phyloP scores from a whole-genome alignment of 2,888 invertebrate species.

The Lithophane ornitopus region DNA sequence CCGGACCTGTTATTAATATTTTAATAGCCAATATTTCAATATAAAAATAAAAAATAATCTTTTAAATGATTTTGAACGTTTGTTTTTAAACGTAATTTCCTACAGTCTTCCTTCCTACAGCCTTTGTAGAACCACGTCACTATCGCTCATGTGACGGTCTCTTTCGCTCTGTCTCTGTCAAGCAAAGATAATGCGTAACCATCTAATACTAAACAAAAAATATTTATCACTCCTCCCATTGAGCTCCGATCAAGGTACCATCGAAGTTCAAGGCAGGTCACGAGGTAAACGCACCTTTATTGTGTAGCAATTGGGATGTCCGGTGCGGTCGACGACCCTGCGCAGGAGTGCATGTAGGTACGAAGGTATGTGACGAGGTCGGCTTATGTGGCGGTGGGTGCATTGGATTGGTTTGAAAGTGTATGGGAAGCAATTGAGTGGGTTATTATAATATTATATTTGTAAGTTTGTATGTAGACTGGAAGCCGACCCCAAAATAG shows the following conservation, averaged over 20 bases:
- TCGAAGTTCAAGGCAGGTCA: slow-evolving; percentile 85
- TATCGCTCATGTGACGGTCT: background rate
- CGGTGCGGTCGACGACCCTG: slow-evolving; percentile 79
- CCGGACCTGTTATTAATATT: background rate
- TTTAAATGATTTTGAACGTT: no score
- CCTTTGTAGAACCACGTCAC: background rate
- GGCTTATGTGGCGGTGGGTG: slow-evolving; percentile 22
- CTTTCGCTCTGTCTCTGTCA: background rate
- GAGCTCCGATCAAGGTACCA: slow-evolving; percentile 53
- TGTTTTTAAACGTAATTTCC: no score
- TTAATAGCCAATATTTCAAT: no score
- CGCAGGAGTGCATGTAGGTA: slow-evolving; percentile 53
- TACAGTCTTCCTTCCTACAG: background rate
- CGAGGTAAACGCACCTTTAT: slow-evolving; percentile 87
- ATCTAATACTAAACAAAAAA: background rate
- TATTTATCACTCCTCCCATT: background rate
- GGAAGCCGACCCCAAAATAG: no score
- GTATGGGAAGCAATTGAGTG: background rate
- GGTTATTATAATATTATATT: no score
- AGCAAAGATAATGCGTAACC: background rate
- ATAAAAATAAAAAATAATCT: no score
- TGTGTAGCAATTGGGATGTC: slow-evolving; percentile 82
- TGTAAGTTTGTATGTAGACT: background rate
- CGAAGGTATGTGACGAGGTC: slow-evolving; percentile 68
- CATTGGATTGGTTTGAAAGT: background rate